phyloP scores from a whole-genome alignment of 1,140 invertebrate species.

The Drosophila carrolli region DNA sequence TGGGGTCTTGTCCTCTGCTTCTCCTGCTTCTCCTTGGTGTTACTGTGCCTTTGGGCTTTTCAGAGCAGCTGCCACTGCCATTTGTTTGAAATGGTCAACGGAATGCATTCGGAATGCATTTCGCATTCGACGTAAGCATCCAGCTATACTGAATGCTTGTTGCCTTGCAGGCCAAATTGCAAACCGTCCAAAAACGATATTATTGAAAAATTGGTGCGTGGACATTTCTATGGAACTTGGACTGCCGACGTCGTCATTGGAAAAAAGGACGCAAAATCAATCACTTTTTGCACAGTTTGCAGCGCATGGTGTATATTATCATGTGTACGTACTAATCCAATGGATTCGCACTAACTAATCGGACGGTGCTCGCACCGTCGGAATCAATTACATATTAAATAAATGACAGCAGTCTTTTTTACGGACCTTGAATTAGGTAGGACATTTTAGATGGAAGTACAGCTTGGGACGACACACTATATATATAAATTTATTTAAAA shows the following conservation, averaged over 20 bases:
- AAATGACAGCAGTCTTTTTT: constrained; percentile 17
- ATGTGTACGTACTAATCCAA: constrained; percentile 34
- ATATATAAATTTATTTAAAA: background rate
- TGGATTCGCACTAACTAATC: constrained; percentile 22
- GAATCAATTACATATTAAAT: constrained; percentile 59
- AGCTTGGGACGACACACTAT: background rate
- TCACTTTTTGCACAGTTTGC: constrained; percentile 28
- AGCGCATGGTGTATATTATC: constrained; percentile 9
- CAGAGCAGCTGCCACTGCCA: constrained; percentile 45
- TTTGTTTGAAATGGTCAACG: constrained; percentile 83
- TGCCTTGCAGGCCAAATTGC: constrained; percentile 45
- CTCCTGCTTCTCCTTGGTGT: constrained; percentile 6
- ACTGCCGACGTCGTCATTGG: constrained; percentile 4
- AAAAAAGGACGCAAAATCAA: constrained; percentile 36
- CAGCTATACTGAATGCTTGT: constrained; percentile 27
- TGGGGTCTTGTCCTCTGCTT: constrained; percentile 48
- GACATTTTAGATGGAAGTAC: constrained; percentile 1
- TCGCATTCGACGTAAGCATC: constrained; percentile 45
- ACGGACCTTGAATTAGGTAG: constrained; percentile 17
- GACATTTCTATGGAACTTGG: constrained; percentile 27
- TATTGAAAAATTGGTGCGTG: constrained; percentile 58
- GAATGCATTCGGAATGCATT: constrained; percentile 76
- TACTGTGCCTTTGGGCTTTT: constrained; percentile 1
- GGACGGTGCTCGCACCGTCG: constrained; percentile 41
- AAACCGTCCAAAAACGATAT: constrained; percentile 48